Percentiles rank a stretch among this genome's conserved stretches.
Evolutionary conservation across 2,797 vertebrate species (phyloP).

Genomic region (Phrynocephalus guinanensis): DNA sequence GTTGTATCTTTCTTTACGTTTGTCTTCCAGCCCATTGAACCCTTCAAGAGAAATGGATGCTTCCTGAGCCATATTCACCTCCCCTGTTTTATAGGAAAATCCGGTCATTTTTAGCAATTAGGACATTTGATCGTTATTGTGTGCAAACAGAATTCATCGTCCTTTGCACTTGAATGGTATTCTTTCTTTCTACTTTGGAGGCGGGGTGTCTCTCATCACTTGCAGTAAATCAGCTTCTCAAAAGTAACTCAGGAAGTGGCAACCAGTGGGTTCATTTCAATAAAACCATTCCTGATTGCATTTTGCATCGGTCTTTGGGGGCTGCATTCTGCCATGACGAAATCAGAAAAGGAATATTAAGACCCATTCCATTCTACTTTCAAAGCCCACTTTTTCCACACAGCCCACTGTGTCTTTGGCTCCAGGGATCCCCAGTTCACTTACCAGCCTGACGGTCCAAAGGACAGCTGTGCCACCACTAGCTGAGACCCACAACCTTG

Average conservation of each 20-base stretch:
- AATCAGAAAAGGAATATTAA: not conserved
- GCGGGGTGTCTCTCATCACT: not conserved
- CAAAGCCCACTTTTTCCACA: not conserved
- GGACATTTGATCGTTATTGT: not conserved
- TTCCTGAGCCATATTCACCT: not conserved
- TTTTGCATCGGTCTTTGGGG: not conserved
- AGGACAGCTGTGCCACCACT: slow-evolving; percentile 1
- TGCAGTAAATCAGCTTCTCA: slow-evolving; percentile 22
- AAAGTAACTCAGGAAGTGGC: slow-evolving; percentile 17
- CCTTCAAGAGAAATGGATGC: not conserved
- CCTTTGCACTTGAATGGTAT: not conserved
- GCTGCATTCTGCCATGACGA: not conserved
- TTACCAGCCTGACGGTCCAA: slow-evolving; percentile 32
- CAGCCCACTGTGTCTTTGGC: not conserved
- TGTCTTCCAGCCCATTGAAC: not conserved
- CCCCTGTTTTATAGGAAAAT: not conserved
- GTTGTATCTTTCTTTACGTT: too few species aligned
- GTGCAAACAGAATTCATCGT: not conserved
- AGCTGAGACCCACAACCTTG: slow-evolving; percentile 48
- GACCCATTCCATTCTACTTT: not conserved
- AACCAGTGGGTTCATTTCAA: slow-evolving; percentile 29
- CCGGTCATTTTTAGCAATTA: not conserved
- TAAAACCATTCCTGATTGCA: not conserved
- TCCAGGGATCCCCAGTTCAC: slow-evolving; percentile 10
- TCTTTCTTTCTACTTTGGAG: not conserved